Conservation (phyloP, 2,888 invertebrate species). For the Noctuana brunneofusca region DNA sequence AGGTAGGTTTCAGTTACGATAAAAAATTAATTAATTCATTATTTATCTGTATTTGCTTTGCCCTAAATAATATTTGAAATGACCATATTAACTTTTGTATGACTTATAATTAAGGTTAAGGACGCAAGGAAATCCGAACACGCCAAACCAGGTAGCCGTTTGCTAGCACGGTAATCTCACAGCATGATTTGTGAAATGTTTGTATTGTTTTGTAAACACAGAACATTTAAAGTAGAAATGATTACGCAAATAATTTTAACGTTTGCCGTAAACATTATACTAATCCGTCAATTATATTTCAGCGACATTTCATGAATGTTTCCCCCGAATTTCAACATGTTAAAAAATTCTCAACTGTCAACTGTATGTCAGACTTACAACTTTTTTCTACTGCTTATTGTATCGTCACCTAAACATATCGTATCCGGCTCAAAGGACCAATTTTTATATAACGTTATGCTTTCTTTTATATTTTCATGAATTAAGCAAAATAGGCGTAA, state of each 20-base stretch:
- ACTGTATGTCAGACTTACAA: no score
- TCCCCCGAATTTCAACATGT: no score
- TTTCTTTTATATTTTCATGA: neutral
- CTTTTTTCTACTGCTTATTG: no score
- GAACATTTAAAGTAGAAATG: conserved; percentile 9
- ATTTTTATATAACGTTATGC: neutral
- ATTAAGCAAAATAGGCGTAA: neutral
- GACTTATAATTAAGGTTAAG: conserved; percentile 58
- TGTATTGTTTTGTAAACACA: neutral
- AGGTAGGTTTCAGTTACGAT: conserved; percentile 52
- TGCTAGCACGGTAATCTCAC: conserved; percentile 39
- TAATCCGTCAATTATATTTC: no score
- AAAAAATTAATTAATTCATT: neutral
- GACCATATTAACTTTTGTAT: conserved; percentile 46
- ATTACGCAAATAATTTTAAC: neutral
- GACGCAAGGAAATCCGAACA: conserved; percentile 57
- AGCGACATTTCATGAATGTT: no score
- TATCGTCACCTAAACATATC: no score
- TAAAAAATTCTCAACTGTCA: no score
- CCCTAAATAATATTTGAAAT: conserved; percentile 16
- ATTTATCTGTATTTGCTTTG: conserved; percentile 9
- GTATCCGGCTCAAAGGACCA: conserved; percentile 16
- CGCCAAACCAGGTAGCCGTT: conserved; percentile 60
- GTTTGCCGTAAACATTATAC: neutral
- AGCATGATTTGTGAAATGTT: conserved; percentile 41